A percentile compares a stretch with the other conserved stretches of the same genome.
phyloP scores from a whole-genome alignment of 2,797 vertebrate genomes.

The Buphagus erythrorhynchus region DNA sequence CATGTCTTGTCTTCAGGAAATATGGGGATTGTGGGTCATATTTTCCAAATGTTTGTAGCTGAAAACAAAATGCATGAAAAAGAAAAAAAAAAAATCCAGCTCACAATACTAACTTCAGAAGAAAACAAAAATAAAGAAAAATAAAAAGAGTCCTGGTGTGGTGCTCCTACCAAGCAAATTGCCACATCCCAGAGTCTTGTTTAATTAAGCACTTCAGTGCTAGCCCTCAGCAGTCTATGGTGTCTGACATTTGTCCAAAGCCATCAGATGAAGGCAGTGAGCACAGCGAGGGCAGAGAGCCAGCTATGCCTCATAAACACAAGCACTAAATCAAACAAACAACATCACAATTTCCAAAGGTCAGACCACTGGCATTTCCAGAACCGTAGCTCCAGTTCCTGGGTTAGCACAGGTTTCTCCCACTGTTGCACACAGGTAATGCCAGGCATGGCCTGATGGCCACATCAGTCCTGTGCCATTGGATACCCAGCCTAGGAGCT shows the following conservation, averaged over 20 bases:
- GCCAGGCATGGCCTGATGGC: fast-evolving
- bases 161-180: not conserved
- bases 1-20: not conserved
- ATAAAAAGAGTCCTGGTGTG: not conserved
- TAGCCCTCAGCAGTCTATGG: not conserved
- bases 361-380: constrained; percentile 6
- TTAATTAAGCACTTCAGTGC: constrained; percentile 54
- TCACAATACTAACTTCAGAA: not conserved
- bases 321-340: not conserved
- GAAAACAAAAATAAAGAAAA: not conserved
- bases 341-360: not conserved
- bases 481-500: fast-evolving
- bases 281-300: not conserved
- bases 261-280: not conserved
- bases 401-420: not conserved
- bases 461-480: fast-evolving
- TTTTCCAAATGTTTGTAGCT: not conserved
- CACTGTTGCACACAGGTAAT: fast-evolving
- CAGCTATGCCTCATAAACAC: not conserved
- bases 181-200: not conserved
- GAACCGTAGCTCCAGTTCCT: not conserved
- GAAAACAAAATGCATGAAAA: not conserved
- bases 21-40: fast-evolving
- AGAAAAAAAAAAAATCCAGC: not conserved
- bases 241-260: constrained; percentile 43